Base-by-base conservation (phyloP, 2,888 invertebrate species). In the Malthinus seriepunctatus region DNA sequence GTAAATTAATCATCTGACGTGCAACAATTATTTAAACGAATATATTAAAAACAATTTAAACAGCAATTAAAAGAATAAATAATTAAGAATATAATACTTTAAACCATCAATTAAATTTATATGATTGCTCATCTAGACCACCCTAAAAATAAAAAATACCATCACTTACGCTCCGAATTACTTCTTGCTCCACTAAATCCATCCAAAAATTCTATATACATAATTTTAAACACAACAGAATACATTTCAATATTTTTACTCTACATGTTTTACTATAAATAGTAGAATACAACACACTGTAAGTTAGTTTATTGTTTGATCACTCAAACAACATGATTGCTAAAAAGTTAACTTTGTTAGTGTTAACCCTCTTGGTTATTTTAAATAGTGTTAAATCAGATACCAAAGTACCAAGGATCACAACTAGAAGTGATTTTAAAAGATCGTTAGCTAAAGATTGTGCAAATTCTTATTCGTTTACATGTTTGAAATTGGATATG, bases 401-500 rank as follows among this genome's bases (percentile, higher is more conserved):
- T 23, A 23, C 23, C 23, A 23, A 23, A 23, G 23, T 23, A 23
- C 23, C 23, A 23, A 23, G 58, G 35, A 32, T 44, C 32, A 44
- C 38, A 31, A 48, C 51, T 8, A 70, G 71, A 63, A 72, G 72
- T 69, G 76, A 76, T 51, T 72, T 68, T 56, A 72, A 71, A 52
- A 73, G 75, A 57, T 73, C 78, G 4, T 71, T 81, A 34, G 73
- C 80, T 8, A 70, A 76, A 45, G 83, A 83, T 63, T 88, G 88
- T 74, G 80, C 80, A 39, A 81, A 80, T 23, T 78, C 80, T 0
- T 86, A 88, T 69, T 89, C 87, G 73, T 81, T 88, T 15, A 89
- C 89, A 72, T 93, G 93, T 71, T 78, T 92, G 35, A 92, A 92
- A 73, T 80, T 92, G 61, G 91, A 91, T 69, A 85, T 90, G 44